Percentiles rank a stretch among this genome's conserved stretches.
Evolutionary conservation across 2,113 vertebrate genomes (phyloP).

Genomic region (Gila orcuttii): DNA sequence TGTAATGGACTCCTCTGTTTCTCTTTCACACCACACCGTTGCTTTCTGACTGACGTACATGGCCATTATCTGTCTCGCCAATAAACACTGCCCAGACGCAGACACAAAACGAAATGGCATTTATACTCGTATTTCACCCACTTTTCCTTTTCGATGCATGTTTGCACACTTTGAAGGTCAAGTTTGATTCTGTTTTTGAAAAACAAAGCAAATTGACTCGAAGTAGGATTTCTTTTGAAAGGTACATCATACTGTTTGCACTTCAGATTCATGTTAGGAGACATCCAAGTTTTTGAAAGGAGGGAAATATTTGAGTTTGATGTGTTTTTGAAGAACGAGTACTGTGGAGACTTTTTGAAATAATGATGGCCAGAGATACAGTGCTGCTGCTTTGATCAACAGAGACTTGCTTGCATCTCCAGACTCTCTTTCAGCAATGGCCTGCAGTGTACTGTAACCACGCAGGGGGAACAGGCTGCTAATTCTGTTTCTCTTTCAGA

Average conservation of each 20-base stretch:
- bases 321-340: conserved; percentile 2
- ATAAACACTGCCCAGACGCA: background rate
- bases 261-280: background rate
- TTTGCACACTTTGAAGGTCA: conserved; percentile 21
- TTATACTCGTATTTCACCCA: background rate
- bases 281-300: background rate
- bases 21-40: conserved; percentile 20
- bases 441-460: background rate
- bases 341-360: conserved; percentile 8
- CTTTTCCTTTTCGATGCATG: background rate
- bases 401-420: conserved; percentile 1
- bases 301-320: background rate
- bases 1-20: conserved; percentile 36
- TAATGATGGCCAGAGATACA: conserved; percentile 2
- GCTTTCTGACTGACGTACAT: conserved; percentile 45
- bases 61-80: conserved; percentile 40
- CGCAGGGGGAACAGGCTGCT: background rate
- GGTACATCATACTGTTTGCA: background rate
- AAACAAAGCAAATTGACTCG: background rate
- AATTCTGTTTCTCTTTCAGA: conserved; percentile 70
- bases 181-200: conserved; percentile 10
- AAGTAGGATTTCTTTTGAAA: background rate
- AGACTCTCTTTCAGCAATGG: conserved; percentile 3
- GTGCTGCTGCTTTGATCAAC: conserved; percentile 21
- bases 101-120: background rate